Conservation (phyloP, 2,113 vertebrate genomes). For the Nannobrachium achirus region DNA sequence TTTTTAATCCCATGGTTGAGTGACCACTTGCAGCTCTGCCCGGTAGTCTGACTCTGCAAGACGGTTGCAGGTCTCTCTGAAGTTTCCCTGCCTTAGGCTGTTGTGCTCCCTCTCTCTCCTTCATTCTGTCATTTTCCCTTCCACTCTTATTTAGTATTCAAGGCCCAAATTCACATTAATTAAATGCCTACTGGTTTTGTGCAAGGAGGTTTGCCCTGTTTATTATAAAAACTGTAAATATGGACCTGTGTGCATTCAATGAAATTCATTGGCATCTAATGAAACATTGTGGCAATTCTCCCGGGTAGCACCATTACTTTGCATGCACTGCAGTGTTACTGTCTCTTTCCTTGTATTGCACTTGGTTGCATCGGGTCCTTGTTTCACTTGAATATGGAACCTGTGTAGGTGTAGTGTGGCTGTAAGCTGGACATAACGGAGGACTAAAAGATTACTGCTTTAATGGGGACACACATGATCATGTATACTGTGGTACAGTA, state of each 20-base stretch:
- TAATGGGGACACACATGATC: constrained; percentile 39
- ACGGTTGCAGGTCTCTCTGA: constrained; percentile 60
- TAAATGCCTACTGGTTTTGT: constrained; percentile 62
- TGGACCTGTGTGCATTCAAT: constrained; percentile 37
- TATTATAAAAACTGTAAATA: constrained; percentile 63
- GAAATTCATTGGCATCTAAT: constrained; percentile 53
- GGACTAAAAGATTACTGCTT: constrained; percentile 44
- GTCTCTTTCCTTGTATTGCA: constrained; percentile 46
- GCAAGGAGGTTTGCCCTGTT: constrained; percentile 48
- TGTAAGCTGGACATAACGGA: constrained; percentile 68
- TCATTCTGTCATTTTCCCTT: constrained; percentile 12
- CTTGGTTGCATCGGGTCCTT: constrained; percentile 63
- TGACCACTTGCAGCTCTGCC: constrained; percentile 73
- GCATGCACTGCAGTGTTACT: constrained; percentile 39
- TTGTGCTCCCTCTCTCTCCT: constrained; percentile 10
- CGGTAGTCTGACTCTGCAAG: constrained; percentile 57
- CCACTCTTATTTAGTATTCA: constrained; percentile 21
- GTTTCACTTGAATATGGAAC: constrained; percentile 61
- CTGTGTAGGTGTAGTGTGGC: constrained; percentile 56
- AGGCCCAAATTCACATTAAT: constrained; percentile 64
- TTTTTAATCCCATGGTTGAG: constrained; percentile 81
- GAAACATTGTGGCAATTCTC: constrained; percentile 61
- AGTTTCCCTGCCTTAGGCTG: constrained; percentile 58
- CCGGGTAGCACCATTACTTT: constrained; percentile 50
- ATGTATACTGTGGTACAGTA: constrained; percentile 48